Base-by-base conservation (phyloP, 2,888 invertebrate species). In the Chalcis sispes region DNA sequence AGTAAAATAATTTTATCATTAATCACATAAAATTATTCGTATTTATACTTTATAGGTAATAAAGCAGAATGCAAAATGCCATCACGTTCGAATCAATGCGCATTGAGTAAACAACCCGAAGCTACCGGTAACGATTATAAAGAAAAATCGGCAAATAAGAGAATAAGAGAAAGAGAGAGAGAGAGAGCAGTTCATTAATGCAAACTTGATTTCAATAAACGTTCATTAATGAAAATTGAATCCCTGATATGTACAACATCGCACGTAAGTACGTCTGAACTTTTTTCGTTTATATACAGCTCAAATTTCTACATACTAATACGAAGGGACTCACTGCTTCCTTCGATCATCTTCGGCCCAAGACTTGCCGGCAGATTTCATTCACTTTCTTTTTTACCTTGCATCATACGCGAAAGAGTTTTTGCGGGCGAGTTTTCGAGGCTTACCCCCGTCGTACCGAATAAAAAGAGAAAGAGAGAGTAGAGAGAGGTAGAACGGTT, bases 181-280 rank as follows among this genome's bases (percentile, higher is more conserved):
- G 10, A 50, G 15, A 29, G 40, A 20, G 13, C 23, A 61, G 23
- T 59, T 58, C 46, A 69, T 59, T 48, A 69, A 69, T 32, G 7
- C 42, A 20, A 48, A 46, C 61, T 40, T 42, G 56, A 64, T 72
- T 62, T 54, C 20, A 54, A 69, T 54, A 56, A 74, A 62, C 36
- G 48, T 69, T 36, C 25, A n/a, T 20, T 15, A 8, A 15, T 2
- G 10, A 62, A 62, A 67, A 62, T 27, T 62, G 46, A 62, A 67
- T 46, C 23, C 23, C 52, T 52, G 52, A 67, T 46, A 50, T 27
- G 42, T 20, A 61, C 8, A 13, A 4, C 40, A n/a, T 13, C n/a
- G 1, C 20, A 3, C 32, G 18, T 13, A 8, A n/a, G 29, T 58
- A 10, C n/a, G 7, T 36, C 20, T 10, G 3, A 1, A 8, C 1